These are phyloP conservation scores for Macaria notata DNA, from an alignment of 2,888 invertebrate genomes.

Conservation along the genomic window DNA sequence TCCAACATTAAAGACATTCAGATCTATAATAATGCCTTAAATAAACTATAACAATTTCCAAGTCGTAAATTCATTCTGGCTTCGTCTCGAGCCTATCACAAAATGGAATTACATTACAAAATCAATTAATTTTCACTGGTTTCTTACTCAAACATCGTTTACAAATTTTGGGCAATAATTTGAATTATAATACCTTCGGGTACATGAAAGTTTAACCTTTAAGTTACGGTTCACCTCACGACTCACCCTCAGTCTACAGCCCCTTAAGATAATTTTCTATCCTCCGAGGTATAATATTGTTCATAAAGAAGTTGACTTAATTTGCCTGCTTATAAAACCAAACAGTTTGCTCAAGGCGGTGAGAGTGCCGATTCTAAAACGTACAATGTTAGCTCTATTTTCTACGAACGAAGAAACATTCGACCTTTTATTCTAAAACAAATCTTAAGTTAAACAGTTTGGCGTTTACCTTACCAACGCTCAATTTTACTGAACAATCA, in stretches of 20 bases:
- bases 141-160: constrained; percentile 32
- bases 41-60: constrained; percentile 18
- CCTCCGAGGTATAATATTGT: constrained; percentile 17
- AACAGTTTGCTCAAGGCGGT: constrained; percentile 7
- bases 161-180: constrained; percentile 33
- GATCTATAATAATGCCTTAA: constrained; percentile 11
- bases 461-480: no score
- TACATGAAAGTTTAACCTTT: constrained; percentile 20
- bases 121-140: constrained; percentile 33
- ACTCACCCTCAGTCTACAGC: constrained; percentile 15
- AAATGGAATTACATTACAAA: constrained; percentile 36
- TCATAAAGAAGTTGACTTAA: constrained; percentile 20
- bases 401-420: not conserved
- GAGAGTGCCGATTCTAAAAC: constrained; percentile 1
- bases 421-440: not conserved
- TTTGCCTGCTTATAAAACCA: constrained; percentile 15
- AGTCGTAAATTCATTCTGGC: constrained; percentile 14
- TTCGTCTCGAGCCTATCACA: constrained; percentile 25
- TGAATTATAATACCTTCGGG: constrained; percentile 31
- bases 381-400: constrained; percentile 1
- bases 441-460: no score
- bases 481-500: no score
- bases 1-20: constrained; percentile 12
- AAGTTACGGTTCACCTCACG: constrained; percentile 13
- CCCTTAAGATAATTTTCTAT: constrained; percentile 19